Percentiles rank a stretch among this genome's conserved stretches.
Evolutionary conservation across 2,113 vertebrate genomes (phyloP).

Genomic region (Nesogale talazaci): DNA sequence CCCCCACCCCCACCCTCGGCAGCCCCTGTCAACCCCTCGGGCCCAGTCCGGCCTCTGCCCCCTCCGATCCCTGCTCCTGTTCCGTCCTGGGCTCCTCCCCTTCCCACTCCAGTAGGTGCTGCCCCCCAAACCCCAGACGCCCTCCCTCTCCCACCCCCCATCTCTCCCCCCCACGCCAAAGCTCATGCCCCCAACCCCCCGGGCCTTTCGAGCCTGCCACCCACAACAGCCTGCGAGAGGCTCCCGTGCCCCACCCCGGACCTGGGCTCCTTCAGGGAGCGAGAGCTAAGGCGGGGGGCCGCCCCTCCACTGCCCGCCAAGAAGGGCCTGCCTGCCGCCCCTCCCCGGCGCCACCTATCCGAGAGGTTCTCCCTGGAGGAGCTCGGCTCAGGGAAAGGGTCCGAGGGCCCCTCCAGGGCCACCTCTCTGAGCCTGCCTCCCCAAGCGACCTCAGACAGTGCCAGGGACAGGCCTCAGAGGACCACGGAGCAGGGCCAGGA

Average conservation of each 20-base stretch:
- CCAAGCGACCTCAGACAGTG: not conserved
- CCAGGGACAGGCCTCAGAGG: constrained; percentile 27
- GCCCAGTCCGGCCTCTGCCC: not conserved
- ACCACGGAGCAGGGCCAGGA: constrained; percentile 61
- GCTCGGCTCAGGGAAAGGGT: not conserved
- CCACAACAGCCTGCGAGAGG: constrained; percentile 72
- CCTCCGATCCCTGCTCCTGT: not conserved
- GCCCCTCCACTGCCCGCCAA: not conserved
- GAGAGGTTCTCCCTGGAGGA: constrained; percentile 63
- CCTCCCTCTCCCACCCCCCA: not conserved
- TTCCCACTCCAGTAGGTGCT: not conserved
- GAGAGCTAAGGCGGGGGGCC: constrained; percentile 77
- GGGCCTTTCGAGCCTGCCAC: constrained; percentile 37
- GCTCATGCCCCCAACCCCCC: constrained; percentile 58
- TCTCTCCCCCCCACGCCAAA: not conserved
- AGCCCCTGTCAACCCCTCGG: not conserved
- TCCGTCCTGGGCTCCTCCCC: not conserved
- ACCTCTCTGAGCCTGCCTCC: not conserved
- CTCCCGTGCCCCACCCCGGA: not conserved
- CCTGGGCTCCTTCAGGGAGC: constrained; percentile 72
- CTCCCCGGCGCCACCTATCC: constrained; percentile 61
- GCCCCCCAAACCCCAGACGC: not conserved
- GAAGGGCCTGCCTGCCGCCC: constrained; percentile 55
- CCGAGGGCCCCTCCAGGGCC: not conserved
- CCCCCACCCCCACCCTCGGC: constrained; percentile 79